A percentile compares a stretch with the other conserved stretches of the same genome.
Conservation (phyloP, 2,888 invertebrate genomes). For the Tineola bisselliella region DNA sequence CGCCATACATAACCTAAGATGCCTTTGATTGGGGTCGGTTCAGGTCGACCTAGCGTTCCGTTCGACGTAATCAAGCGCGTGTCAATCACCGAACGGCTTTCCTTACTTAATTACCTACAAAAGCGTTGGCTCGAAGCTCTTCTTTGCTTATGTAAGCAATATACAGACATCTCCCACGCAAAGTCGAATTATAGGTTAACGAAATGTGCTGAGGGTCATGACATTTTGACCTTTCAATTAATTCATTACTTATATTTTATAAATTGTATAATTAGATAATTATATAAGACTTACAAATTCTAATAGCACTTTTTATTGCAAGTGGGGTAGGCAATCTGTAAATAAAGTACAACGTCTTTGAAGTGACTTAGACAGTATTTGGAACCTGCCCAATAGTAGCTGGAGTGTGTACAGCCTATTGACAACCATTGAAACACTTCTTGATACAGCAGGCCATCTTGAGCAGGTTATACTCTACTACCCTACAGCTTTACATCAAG, state of each 20-base stretch:
- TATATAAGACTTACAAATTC: too few species aligned
- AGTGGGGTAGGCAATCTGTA: too few species aligned
- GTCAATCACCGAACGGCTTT: conserved; percentile 31
- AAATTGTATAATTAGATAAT: too few species aligned
- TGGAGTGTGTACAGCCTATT: too few species aligned
- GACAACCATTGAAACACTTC: too few species aligned
- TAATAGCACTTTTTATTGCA: too few species aligned
- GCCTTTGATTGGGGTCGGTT: conserved; percentile 12
- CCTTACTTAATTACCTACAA: conserved; percentile 30
- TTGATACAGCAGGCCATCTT: too few species aligned
- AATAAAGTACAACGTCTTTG: too few species aligned
- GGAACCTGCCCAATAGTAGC: too few species aligned
- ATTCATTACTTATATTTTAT: neutral
- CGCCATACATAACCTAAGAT: neutral
- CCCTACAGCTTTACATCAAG: too few species aligned
- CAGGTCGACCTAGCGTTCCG: conserved; percentile 16
- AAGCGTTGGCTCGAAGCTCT: neutral
- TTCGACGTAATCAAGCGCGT: conserved; percentile 36
- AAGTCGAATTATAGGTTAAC: neutral
- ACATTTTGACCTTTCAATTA: neutral
- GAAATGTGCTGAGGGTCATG: neutral
- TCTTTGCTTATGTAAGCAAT: neutral
- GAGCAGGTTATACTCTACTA: too few species aligned
- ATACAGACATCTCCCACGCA: neutral
- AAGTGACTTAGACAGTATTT: too few species aligned